Conservation (phyloP, 2,113 vertebrate genomes). For the Centropus unirufus region DNA sequence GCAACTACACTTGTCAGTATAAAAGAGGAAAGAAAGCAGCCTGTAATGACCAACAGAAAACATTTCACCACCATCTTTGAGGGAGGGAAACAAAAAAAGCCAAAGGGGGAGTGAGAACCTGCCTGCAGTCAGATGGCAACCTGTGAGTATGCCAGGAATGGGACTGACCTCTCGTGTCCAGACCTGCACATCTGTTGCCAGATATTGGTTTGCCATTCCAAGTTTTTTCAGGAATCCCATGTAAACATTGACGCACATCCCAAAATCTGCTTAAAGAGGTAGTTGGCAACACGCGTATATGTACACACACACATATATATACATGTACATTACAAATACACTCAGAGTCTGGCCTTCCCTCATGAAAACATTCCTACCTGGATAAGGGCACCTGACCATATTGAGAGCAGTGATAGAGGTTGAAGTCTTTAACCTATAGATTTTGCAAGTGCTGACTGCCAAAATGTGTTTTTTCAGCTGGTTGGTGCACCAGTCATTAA, state of each 20-base stretch:
- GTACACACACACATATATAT: not conserved
- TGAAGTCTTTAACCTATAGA: slow-evolving; percentile 39
- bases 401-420: not conserved
- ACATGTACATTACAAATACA: not conserved
- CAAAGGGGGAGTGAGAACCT: not conserved
- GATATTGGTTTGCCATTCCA: not conserved
- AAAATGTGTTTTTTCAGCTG: slow-evolving; percentile 61
- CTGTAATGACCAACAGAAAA: not conserved
- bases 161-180: not conserved
- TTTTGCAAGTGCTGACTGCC: slow-evolving; percentile 44
- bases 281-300: accelerated
- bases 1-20: not conserved
- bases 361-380: not conserved
- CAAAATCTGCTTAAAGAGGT: not conserved
- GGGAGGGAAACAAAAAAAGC: not conserved
- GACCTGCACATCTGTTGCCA: not conserved
- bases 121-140: not conserved
- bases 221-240: not conserved
- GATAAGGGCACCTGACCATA: not conserved
- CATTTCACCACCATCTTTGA: not conserved
- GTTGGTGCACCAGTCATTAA: not conserved
- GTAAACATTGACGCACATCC: not conserved
- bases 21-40: not conserved
- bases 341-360: not conserved
- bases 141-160: not conserved